Conservation (phyloP, 2,888 invertebrate genomes). For the Anoncus sp. region DNA sequence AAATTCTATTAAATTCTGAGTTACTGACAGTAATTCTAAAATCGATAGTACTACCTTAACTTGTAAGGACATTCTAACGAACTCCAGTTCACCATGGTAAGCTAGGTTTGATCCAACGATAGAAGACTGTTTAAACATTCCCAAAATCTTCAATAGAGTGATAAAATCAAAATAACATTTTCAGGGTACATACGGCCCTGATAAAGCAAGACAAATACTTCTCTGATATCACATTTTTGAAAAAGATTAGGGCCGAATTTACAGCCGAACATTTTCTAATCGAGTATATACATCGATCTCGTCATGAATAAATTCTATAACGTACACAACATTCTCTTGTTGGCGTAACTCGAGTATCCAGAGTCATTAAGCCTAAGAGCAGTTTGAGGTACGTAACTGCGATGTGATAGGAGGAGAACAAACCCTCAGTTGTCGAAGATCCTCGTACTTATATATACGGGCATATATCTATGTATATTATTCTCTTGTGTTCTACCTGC, state of each 20-base stretch:
- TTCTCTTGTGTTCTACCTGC: conserved; percentile 33
- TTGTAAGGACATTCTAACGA: too few relatives aligned
- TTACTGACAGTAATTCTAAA: too few relatives aligned
- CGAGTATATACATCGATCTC: conserved; percentile 5
- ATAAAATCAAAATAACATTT: too few relatives aligned
- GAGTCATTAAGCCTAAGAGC: conserved; percentile 34
- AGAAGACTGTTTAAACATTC: too few relatives aligned
- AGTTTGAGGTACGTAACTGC: conserved; percentile 6
- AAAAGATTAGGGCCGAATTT: not conserved
- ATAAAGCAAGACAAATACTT: too few relatives aligned
- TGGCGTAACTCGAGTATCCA: conserved; percentile 20
- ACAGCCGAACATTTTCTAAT: not conserved
- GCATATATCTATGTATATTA: conserved; percentile 24
- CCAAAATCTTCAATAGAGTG: too few relatives aligned
- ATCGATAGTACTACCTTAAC: too few relatives aligned
- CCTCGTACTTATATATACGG: not conserved
- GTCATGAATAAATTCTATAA: conserved; percentile 9
- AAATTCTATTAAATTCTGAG: too few relatives aligned
- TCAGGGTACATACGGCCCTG: too few relatives aligned
- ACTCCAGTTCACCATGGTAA: too few relatives aligned
- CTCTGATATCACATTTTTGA: too few relatives aligned
- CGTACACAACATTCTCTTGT: conserved; percentile 7
- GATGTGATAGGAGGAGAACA: conserved; percentile 3
- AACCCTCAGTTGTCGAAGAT: conserved; percentile 11
- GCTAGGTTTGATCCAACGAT: too few relatives aligned